Evolutionary conservation across 2,113 vertebrate genomes (phyloP).

Genomic region (Physeter macrocephalus): DNA sequence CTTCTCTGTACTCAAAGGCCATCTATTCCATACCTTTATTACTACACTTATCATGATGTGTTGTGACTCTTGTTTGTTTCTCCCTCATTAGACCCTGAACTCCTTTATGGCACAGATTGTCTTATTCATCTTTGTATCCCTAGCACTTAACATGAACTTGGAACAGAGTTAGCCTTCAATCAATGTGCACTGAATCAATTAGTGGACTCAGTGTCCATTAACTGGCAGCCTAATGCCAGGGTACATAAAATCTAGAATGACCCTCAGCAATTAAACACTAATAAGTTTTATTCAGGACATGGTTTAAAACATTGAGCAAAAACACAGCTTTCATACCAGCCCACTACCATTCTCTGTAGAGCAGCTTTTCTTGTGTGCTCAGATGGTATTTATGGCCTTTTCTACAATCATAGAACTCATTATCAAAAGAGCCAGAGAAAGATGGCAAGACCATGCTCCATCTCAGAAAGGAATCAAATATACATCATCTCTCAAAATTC

Average conservation of each 20-base stretch:
- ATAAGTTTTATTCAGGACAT: background rate
- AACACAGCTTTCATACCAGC: background rate
- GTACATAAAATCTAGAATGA: constrained; percentile 12
- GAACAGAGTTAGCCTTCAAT: background rate
- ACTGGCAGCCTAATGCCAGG: background rate
- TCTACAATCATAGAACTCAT: background rate
- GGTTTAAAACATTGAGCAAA: background rate
- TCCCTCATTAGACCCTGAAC: background rate
- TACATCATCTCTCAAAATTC: background rate
- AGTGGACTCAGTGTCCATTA: background rate
- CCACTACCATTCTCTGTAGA: background rate
- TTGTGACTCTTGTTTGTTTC: background rate
- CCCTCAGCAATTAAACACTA: background rate
- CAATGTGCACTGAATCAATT: background rate
- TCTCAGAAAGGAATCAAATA: background rate
- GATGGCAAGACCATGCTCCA: background rate
- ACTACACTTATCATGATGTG: background rate
- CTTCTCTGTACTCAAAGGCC: background rate
- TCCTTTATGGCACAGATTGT: background rate
- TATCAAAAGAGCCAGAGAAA: background rate
- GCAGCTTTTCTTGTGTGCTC: background rate
- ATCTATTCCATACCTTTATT: background rate
- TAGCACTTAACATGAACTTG: background rate
- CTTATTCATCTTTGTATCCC: background rate
- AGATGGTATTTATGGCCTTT: background rate